phyloP scores from a whole-genome alignment of 2,888 invertebrate species.

The Agrotis ipsilon region DNA sequence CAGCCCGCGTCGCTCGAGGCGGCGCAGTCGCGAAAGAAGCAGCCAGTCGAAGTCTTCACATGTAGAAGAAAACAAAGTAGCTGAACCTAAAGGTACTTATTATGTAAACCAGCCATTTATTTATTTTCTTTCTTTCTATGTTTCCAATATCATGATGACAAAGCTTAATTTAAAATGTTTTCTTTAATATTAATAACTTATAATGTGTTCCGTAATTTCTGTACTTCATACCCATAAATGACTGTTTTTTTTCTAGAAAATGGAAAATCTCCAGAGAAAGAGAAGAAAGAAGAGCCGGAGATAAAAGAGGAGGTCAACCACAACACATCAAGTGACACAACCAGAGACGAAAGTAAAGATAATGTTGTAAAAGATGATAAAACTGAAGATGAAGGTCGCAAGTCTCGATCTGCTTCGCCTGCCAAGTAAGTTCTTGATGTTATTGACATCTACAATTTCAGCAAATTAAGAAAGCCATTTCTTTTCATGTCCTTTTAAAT shows the following conservation, averaged over 20 bases:
- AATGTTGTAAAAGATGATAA: constrained; percentile 76
- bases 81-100: constrained; percentile 82
- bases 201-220: neutral
- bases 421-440: constrained; percentile 75
- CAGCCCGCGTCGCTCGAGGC: constrained; percentile 84
- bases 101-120: neutral
- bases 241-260: constrained; percentile 75
- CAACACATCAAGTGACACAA: constrained; percentile 72
- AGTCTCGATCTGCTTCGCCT: constrained; percentile 86
- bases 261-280: constrained; percentile 87
- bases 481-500: neutral
- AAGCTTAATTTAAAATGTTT: neutral
- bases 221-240: neutral
- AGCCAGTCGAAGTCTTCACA: constrained; percentile 74
- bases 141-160: neutral
- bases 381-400: constrained; percentile 76
- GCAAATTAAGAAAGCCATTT: neutral
- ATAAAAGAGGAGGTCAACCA: constrained; percentile 82
- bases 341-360: constrained; percentile 84
- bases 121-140: neutral
- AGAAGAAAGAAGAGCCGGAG: constrained; percentile 82
- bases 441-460: neutral
- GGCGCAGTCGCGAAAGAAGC: constrained; percentile 76
- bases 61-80: constrained; percentile 80
- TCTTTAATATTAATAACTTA: neutral